Percentiles rank a stretch among this genome's conserved stretches.
Conservation (phyloP, 2,113 vertebrate genomes). For the Ptychochromis oligacanthus region DNA sequence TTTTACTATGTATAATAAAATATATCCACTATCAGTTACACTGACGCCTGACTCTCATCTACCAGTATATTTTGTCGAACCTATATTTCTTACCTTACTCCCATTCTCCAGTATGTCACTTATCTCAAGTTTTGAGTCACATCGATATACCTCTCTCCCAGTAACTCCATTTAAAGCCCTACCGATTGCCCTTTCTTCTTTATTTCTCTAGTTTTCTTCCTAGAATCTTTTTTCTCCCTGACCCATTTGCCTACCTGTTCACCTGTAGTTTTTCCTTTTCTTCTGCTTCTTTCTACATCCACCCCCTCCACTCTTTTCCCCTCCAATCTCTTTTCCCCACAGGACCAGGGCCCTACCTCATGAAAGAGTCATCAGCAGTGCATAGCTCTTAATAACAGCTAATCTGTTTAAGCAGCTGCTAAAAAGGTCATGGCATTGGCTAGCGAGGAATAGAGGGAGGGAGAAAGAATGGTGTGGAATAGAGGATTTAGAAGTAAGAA, state of each 20-base stretch:
- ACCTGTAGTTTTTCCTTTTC: background rate
- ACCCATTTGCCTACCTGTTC: slow-evolving; percentile 13
- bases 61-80: slow-evolving; percentile 26
- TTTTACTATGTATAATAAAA: background rate
- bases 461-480: slow-evolving; percentile 52
- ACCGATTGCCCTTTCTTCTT: background rate
- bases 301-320: slow-evolving; percentile 6
- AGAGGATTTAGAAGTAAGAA: slow-evolving; percentile 51
- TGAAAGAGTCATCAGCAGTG: slow-evolving; percentile 78
- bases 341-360: slow-evolving; percentile 65
- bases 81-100: slow-evolving; percentile 26
- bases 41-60: slow-evolving; percentile 24
- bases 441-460: slow-evolving; percentile 49
- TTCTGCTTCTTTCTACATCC: slow-evolving; percentile 2
- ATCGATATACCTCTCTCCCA: background rate
- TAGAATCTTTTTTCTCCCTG: background rate
- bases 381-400: slow-evolving; percentile 79
- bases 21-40: background rate
- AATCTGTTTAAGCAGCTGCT: slow-evolving; percentile 81
- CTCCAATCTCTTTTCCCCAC: slow-evolving; percentile 33
- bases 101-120: background rate
- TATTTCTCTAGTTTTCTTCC: background rate
- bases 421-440: slow-evolving; percentile 77
- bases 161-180: slow-evolving; percentile 19
- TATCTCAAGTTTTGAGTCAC: slow-evolving; percentile 24